Evolutionary conservation across 2,797 vertebrate genomes (phyloP).

Genomic region (Falco peregrinus): DNA sequence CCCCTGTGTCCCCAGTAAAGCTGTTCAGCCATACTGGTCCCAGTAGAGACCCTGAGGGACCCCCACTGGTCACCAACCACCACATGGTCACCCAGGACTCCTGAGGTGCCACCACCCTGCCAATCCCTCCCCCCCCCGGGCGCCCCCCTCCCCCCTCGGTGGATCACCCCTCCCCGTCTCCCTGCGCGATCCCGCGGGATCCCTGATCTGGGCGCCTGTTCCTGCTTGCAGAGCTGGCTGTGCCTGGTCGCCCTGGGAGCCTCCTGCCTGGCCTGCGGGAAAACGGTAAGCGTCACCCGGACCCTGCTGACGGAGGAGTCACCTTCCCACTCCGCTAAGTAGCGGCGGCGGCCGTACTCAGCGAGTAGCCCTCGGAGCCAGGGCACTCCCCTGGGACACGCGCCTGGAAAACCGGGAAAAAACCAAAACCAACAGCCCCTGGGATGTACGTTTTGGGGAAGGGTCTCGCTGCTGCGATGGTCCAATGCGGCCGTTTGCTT

Average conservation of each 20-base stretch:
- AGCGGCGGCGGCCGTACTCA: background rate
- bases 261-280: constrained; percentile 85
- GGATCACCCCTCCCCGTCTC: too few species aligned
- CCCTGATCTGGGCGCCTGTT: too few species aligned
- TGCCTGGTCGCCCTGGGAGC: constrained; percentile 89
- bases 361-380: constrained; percentile 66
- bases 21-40: too few species aligned
- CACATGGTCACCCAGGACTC: background rate
- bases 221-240: constrained; percentile 81
- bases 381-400: constrained; percentile 62
- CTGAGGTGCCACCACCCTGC: background rate
- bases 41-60: too few species aligned
- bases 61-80: too few species aligned
- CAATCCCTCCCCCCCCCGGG: too few species aligned
- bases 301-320: constrained; percentile 80
- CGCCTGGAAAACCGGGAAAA: too few species aligned
- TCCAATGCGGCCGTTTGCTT: background rate
- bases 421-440: too few species aligned
- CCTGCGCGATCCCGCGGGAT: too few species aligned
- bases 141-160: too few species aligned
- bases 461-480: background rate
- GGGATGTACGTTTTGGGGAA: background rate
- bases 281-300: constrained; percentile 86
- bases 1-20: too few species aligned
- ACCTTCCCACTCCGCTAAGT: constrained; percentile 73